These are phyloP conservation scores for Acanthornis magna DNA, from an alignment of 2,797 vertebrate genomes.

Conservation along the genomic window DNA sequence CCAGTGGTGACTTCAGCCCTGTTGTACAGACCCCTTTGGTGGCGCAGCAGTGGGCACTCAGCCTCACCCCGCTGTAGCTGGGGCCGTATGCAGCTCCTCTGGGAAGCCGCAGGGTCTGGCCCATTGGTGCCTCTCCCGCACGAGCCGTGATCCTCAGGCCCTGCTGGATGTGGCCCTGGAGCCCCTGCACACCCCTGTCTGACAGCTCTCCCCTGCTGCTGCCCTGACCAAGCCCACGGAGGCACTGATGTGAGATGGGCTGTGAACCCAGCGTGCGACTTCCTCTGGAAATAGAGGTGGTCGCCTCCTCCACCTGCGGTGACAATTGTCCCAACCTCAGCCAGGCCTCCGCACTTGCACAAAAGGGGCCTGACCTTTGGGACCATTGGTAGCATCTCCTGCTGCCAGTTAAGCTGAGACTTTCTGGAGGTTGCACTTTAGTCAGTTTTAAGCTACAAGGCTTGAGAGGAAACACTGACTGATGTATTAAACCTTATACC, in stretches of 20 bases:
- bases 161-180: rapidly evolving
- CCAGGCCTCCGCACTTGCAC: rapidly evolving
- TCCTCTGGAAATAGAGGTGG: background rate
- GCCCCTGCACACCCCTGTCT: background rate
- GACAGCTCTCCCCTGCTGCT: background rate
- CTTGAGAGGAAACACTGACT: background rate
- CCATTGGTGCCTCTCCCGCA: rapidly evolving
- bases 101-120: rapidly evolving
- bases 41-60: background rate
- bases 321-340: background rate
- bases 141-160: background rate
- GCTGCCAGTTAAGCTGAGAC: rapidly evolving
- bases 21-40: background rate
- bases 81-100: rapidly evolving
- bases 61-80: rapidly evolving
- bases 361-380: background rate
- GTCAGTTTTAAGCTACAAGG: background rate
- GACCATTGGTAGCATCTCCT: background rate
- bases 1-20: rapidly evolving
- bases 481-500: rapidly evolving
- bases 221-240: background rate
- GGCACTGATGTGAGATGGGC: background rate
- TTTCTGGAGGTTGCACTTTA: background rate
- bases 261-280: rapidly evolving
- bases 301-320: background rate